Conservation (phyloP, 2,888 invertebrate genomes). For the Timema podura region DNA sequence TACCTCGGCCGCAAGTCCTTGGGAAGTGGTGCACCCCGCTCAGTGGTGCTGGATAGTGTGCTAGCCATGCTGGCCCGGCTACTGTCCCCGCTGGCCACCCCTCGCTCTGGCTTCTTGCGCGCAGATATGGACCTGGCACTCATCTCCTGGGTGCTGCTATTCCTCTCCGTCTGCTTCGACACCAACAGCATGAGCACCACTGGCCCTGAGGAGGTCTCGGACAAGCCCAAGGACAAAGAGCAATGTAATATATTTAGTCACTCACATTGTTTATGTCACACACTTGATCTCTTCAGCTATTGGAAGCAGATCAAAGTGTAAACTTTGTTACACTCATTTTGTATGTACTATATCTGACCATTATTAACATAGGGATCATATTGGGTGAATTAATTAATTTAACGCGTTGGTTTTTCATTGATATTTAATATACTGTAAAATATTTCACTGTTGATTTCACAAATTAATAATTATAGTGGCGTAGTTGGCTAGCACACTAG, state of each 20-base stretch:
- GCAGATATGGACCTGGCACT: conserved; percentile 60
- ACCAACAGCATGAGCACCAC: conserved; percentile 28
- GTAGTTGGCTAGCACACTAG: no score
- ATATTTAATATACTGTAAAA: no score
- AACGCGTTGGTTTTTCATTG: no score
- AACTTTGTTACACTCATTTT: no score
- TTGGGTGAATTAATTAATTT: no score
- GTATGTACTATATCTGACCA: no score
- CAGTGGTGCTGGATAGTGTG: conserved; percentile 41
- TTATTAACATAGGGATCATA: no score
- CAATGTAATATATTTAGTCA: conserved; percentile 19
- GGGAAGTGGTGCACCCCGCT: conserved; percentile 41
- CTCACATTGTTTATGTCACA: no score
- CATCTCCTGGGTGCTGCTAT: conserved; percentile 72
- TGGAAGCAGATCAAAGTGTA: no score
- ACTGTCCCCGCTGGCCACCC: conserved; percentile 35
- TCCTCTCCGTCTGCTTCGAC: conserved; percentile 68
- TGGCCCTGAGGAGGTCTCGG: conserved; percentile 41
- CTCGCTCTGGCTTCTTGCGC: conserved; percentile 43
- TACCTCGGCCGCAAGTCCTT: conserved; percentile 82
- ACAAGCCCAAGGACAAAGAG: conserved; percentile 45
- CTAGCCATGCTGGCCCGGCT: conserved; percentile 39
- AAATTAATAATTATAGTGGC: no score
- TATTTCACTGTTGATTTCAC: no score
- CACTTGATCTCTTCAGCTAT: no score